A percentile compares a stretch with the other conserved stretches of the same genome.
These are phyloP conservation scores for Onychorhynchus coronatus DNA, from an alignment of 2,113 vertebrate species.

Conservation along the genomic window DNA sequence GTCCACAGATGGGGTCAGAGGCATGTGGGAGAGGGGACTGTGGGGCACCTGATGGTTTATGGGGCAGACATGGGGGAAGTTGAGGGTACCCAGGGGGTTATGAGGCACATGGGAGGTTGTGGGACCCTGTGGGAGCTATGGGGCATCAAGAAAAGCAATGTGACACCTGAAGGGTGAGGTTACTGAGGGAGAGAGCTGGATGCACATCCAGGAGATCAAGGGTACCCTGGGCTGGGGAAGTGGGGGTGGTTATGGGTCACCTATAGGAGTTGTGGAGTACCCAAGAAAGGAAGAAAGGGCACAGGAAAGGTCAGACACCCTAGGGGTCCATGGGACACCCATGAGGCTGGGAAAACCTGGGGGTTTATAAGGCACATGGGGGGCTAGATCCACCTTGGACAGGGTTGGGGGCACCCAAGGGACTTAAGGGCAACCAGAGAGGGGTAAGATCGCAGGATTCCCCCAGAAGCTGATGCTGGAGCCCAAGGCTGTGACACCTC, in stretches of 20 bases:
- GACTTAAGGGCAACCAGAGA: not conserved
- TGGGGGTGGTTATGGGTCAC: not conserved
- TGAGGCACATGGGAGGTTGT: not conserved
- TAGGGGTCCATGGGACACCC: not conserved
- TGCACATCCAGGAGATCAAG: not conserved
- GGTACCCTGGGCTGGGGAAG: not conserved
- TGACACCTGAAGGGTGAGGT: not conserved
- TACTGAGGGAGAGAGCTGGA: not conserved
- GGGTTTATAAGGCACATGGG: not conserved
- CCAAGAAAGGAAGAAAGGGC: not conserved
- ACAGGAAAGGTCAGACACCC: not conserved
- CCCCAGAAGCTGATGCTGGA: not conserved
- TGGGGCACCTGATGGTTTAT: not conserved
- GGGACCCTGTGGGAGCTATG: not conserved
- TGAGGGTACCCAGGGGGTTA: not conserved
- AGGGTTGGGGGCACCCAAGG: no score
- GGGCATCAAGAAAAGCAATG: not conserved
- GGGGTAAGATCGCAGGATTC: rapidly evolving
- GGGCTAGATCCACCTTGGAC: not conserved
- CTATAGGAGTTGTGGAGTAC: not conserved
- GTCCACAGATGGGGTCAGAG: not conserved
- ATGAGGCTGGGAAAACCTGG: not conserved
- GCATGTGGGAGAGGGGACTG: not conserved
- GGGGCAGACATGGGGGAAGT: not conserved
- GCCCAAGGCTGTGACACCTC: not conserved